A percentile compares a stretch with the other conserved stretches of the same genome.
phyloP scores from a whole-genome alignment of 2,797 vertebrate genomes.

The Chrysocyon brachyurus region DNA sequence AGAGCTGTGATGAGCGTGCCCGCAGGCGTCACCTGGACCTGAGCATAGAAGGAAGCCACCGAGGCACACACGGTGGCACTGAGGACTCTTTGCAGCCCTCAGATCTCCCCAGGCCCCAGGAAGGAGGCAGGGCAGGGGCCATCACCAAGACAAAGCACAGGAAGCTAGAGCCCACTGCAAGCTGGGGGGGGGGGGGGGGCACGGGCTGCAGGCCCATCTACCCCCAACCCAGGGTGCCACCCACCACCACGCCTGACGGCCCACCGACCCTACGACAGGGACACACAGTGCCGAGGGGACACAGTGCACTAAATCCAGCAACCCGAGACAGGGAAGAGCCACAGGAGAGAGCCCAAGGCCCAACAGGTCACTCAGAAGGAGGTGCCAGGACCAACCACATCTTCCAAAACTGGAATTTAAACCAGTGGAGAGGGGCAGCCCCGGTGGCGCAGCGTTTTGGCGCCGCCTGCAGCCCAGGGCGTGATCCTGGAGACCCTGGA shows the following conservation, averaged over 20 bases:
- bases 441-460: too few species aligned
- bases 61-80: accelerated
- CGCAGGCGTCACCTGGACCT: background rate
- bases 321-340: accelerated
- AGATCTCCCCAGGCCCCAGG: too few species aligned
- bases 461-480: too few species aligned
- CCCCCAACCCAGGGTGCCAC: background rate
- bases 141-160: background rate
- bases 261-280: background rate
- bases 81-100: too few species aligned
- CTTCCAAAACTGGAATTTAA: background rate
- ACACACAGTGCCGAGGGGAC: too few species aligned
- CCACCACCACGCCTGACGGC: background rate
- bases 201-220: accelerated
- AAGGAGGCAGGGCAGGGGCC: background rate
- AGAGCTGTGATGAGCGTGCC: background rate
- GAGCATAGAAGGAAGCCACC: accelerated
- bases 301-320: accelerated
- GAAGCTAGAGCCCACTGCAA: accelerated
- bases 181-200: background rate
- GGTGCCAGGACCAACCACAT: background rate
- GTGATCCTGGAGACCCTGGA: too few species aligned
- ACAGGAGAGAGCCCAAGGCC: background rate
- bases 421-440: too few species aligned
- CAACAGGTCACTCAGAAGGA: background rate